phyloP scores from a whole-genome alignment of 2,113 vertebrate genomes.

The Hirundichthys speculiger region DNA sequence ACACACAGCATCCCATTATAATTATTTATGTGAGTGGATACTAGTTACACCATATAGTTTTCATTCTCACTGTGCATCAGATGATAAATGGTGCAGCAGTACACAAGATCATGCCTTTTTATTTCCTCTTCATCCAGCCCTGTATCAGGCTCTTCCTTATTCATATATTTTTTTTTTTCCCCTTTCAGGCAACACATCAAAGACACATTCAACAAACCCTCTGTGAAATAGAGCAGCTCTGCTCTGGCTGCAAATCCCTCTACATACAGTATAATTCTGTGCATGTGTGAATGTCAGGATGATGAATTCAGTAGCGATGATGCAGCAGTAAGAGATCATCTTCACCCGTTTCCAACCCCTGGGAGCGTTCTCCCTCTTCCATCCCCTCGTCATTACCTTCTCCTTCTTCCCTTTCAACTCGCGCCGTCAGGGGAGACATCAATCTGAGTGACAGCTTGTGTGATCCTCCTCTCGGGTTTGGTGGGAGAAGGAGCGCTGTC shows the following conservation, averaged over 20 bases:
- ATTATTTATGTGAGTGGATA: too few species aligned
- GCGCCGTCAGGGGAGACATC: conserved; percentile 59
- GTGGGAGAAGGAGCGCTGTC: conserved; percentile 68
- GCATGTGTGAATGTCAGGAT: conserved; percentile 36
- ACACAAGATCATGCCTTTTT: conserved; percentile 29
- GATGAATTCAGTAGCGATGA: conserved; percentile 49
- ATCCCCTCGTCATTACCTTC: conserved; percentile 51
- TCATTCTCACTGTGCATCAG: conserved; percentile 1
- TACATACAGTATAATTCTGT: conserved; percentile 17
- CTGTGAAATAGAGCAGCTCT: conserved; percentile 45
- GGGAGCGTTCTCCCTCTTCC: conserved; percentile 29
- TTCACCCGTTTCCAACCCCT: conserved; percentile 35
- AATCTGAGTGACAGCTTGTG: conserved; percentile 69
- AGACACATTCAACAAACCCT: conserved; percentile 55
- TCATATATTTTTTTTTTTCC: conserved; percentile 1
- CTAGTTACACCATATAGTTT: not conserved
- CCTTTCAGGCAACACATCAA: conserved; percentile 51
- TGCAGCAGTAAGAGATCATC: conserved; percentile 46
- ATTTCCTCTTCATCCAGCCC: conserved; percentile 43
- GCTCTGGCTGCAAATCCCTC: conserved; percentile 39
- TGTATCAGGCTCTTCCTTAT: conserved; percentile 28
- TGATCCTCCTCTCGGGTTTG: conserved; percentile 67
- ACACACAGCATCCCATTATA: too few species aligned
- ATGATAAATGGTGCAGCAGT: conserved; percentile 20
- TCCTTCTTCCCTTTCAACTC: conserved; percentile 56